These are phyloP conservation scores for Tapirus indicus DNA, from an alignment of 2,797 vertebrate genomes.

Conservation along the genomic window DNA sequence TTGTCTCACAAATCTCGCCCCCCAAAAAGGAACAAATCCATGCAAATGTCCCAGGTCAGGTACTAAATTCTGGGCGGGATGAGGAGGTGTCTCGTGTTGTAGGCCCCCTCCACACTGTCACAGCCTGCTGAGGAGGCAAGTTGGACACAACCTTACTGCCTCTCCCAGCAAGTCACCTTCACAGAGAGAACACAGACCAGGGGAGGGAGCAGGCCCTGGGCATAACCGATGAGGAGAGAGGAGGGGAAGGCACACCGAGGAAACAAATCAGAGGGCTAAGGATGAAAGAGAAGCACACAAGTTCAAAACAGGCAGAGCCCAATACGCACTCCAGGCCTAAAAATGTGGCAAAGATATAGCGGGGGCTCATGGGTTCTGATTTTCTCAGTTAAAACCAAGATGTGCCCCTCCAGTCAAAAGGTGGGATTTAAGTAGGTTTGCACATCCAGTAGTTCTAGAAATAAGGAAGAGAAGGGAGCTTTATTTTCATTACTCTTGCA, in stretches of 20 bases:
- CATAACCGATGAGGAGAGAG: neutral
- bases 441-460: neutral
- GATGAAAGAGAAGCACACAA: neutral
- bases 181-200: neutral
- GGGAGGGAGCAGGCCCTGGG: neutral
- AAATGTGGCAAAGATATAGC: neutral
- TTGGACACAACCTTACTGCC: neutral
- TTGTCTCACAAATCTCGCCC: conserved; percentile 51
- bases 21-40: conserved; percentile 33
- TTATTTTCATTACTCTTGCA: neutral
- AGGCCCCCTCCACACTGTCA: neutral
- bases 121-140: neutral
- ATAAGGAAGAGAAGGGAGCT: neutral
- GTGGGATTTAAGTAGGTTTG: neutral
- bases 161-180: neutral
- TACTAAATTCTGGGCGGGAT: neutral
- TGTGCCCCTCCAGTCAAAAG: neutral
- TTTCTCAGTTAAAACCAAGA: neutral
- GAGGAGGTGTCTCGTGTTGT: neutral
- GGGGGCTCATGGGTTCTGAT: neutral
- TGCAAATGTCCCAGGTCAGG: neutral
- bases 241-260: neutral
- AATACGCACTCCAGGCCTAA: neutral
- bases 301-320: neutral
- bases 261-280: neutral